Base-by-base conservation (phyloP, 1,140 invertebrate species). In the Philaenus spumarius region DNA sequence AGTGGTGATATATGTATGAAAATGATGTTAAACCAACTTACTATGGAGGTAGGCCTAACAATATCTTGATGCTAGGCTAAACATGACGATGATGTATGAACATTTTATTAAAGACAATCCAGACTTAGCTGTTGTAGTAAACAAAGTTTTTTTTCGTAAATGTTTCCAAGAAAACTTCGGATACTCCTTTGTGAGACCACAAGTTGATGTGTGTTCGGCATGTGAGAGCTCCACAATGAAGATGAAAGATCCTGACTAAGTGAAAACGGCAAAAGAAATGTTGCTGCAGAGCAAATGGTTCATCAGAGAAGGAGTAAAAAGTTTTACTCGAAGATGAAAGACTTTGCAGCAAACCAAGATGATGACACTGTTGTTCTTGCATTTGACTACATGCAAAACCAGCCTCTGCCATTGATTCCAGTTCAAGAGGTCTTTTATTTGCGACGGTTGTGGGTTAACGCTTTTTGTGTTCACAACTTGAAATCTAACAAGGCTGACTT, bases 301-400 rank as follows among this genome's bases (percentile, higher is more conserved):
- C 45, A 58, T 34, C 6, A 50, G 22, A 58, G 55, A 48, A 20
- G 55, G 30, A 42, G 42, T 5, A 57, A 57, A 45, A 43, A 24
- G 24, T 58, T 58, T 58, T 58, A 51, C 37, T 23, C 22, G 23
- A 42, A 39, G 17, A 43, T 45, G n/a, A 11, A 40, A 42, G 46
- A 39, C 19, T 24, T 35, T 23, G 52, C 19, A 11, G n/a, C 34
- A 50, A 58, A 52, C 34, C 22, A 58, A 30, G 42, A 45, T n/a
- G 37, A 58, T 22, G 47, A 58, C 30, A 45, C 24, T 5, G 34
- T 30, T 15, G 56, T 23, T 39, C 7, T 58, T 22, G 26, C 23
- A 24, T 61, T 65, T 58, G 59, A 65, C 51, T 64, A 47, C 39
- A 56, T 63, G 55, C 53, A 60, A 58, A 63, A 61, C 37, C 35